Base-by-base conservation (phyloP, 2,888 invertebrate species). In the Polydrusus pterygomalis region DNA sequence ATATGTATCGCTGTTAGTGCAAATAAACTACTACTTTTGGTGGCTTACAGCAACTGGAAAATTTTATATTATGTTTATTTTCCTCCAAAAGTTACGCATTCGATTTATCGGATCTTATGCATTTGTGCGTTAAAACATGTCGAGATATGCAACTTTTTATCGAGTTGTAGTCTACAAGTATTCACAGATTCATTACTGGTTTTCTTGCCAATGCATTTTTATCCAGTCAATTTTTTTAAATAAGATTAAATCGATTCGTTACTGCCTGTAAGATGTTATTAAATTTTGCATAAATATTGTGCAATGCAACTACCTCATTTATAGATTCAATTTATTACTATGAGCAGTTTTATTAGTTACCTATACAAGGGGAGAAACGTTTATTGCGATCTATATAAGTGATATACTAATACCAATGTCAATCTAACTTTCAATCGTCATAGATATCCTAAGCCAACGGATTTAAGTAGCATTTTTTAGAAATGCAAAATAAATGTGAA, bases 211-310 rank as follows among this genome's bases (percentile, higher is more conserved):
- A 45, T 64, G 30, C 34, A 49, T 49, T 64, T 64, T 25, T 47
- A 64, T 5, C n/a, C 6, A 34, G 11, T 13, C 9, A 49, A 43
- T 70, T 60, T 62, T 70, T 71, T n/a, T 20, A 49, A 63, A 51
- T 51, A 25, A 17, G 71, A 71, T 71, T 51, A 54, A 71, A 71
- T 71, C 71, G 47, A 71, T 64, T 71, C 63, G 64, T 71, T 71
- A 75, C 77, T 74, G 62, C 18, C 40, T 40, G 34, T 34, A 67
- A 51, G 73, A 60, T 20, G 62, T 74, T 68, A 74, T 74, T 74
- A 73, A 72, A 77, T 77, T 79, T 79, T 79, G 73, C 78, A 79
- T 74, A 73, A 70, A 75, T 76, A 77, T 79, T 79, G 67, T 71
- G 77, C 71, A 75, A 75, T 64, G 58, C 74, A 71, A 70, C 56